phyloP scores from a whole-genome alignment of 2,888 invertebrate species.

The Leptogaster cylindrica region DNA sequence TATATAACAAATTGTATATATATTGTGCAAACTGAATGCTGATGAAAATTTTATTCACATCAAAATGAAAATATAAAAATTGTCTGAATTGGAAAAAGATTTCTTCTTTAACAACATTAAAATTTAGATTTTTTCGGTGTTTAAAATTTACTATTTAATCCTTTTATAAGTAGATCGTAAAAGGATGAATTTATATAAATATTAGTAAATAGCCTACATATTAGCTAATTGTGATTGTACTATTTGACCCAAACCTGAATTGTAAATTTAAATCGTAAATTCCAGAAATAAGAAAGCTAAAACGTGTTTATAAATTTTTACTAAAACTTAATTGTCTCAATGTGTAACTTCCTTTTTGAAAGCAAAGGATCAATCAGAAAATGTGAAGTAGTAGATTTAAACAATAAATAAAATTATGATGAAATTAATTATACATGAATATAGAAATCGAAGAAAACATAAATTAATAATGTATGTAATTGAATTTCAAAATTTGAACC shows the following conservation, averaged over 20 bases:
- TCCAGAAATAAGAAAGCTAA: no score
- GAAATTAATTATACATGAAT: background rate
- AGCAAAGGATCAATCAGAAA: background rate
- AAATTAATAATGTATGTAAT: conserved; percentile 16
- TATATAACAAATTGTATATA: no score
- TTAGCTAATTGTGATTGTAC: background rate
- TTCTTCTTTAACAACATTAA: background rate
- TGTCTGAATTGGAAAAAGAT: background rate
- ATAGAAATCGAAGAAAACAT: conserved; percentile 17
- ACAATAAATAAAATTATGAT: background rate
- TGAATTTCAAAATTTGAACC: conserved; percentile 34
- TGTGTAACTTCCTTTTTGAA: conserved; percentile 5
- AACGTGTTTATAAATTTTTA: no score
- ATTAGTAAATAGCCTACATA: background rate
- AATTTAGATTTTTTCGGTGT: background rate
- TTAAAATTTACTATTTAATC: conserved; percentile 2
- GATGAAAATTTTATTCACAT: background rate
- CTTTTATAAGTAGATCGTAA: conserved; percentile 1
- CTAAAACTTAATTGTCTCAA: no score
- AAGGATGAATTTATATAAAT: conserved; percentile 9
- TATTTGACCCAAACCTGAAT: background rate
- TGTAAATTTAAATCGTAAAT: no score
- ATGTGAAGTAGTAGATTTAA: background rate
- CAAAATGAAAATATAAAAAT: background rate
- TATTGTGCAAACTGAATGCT: no score